Evolutionary conservation across 2,113 vertebrate species (phyloP).

Genomic region (Zapornia atra): DNA sequence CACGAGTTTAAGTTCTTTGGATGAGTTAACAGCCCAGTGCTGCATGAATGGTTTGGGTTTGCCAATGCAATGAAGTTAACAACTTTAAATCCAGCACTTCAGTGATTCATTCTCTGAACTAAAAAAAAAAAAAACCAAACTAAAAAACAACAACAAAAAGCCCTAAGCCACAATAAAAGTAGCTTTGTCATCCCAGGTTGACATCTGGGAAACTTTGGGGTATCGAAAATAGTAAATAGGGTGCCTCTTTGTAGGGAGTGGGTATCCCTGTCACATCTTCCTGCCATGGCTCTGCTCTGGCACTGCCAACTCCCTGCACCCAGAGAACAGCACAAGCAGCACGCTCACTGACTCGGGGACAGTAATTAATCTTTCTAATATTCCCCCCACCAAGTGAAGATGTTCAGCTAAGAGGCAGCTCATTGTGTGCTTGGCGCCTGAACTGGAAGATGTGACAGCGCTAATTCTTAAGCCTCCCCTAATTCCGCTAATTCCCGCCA

Average conservation of each 20-base stretch:
- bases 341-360: neutral
- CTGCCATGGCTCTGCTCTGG: neutral
- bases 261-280: too few relatives aligned
- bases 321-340: neutral
- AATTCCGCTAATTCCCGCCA: neutral
- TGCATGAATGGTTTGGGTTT: neutral
- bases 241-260: too few relatives aligned
- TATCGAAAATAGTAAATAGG: neutral
- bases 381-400: neutral
- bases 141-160: neutral
- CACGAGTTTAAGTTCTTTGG: neutral
- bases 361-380: neutral
- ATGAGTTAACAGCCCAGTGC: neutral
- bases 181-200: neutral
- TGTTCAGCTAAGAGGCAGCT: conserved; percentile 8
- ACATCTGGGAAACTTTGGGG: rapidly evolving
- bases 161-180: neutral
- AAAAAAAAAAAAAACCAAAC: neutral
- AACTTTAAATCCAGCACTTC: neutral
- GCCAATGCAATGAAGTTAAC: neutral
- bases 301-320: neutral
- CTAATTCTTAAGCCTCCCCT: conserved; percentile 43
- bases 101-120: neutral
- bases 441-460: neutral
- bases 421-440: neutral